Percentiles rank a stretch among this genome's conserved stretches.
Conservation (phyloP, 2,113 vertebrate genomes). For the Pogona vitticeps region DNA sequence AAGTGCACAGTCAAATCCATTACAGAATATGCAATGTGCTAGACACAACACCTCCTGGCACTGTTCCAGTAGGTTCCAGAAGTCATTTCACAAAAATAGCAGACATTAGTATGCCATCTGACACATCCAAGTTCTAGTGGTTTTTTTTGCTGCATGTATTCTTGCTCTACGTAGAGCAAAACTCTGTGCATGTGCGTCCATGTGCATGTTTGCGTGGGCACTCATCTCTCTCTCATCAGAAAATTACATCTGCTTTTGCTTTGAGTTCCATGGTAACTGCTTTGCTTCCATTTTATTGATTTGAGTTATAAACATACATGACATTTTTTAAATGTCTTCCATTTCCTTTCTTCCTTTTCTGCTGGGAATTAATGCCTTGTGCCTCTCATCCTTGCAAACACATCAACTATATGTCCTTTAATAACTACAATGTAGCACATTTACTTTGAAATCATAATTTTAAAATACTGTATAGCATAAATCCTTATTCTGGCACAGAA, state of each 20-base stretch:
- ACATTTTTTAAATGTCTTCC: background rate
- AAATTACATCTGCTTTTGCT: background rate
- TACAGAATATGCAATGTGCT: constrained; percentile 27
- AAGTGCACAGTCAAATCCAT: background rate
- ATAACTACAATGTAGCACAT: background rate
- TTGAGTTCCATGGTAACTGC: background rate
- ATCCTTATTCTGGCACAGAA: too few relatives aligned
- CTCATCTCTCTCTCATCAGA: background rate
- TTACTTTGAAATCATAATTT: too few relatives aligned
- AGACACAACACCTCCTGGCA: background rate
- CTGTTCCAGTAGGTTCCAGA: constrained; percentile 11
- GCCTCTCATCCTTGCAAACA: too few relatives aligned
- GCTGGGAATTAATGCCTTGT: too few relatives aligned
- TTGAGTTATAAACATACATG: background rate
- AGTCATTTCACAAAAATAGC: constrained; percentile 3
- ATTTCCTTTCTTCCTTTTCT: too few relatives aligned
- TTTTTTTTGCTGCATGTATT: background rate
- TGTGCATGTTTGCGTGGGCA: too few relatives aligned
- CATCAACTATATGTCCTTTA: background rate
- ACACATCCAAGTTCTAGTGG: constrained; percentile 24
- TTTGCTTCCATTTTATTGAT: background rate
- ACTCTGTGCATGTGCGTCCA: too few relatives aligned
- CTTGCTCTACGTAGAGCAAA: too few relatives aligned
- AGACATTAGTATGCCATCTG: background rate
- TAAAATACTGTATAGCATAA: too few relatives aligned